phyloP scores from a whole-genome alignment of 1,140 invertebrate genomes.

The Drosophila triauraria region DNA sequence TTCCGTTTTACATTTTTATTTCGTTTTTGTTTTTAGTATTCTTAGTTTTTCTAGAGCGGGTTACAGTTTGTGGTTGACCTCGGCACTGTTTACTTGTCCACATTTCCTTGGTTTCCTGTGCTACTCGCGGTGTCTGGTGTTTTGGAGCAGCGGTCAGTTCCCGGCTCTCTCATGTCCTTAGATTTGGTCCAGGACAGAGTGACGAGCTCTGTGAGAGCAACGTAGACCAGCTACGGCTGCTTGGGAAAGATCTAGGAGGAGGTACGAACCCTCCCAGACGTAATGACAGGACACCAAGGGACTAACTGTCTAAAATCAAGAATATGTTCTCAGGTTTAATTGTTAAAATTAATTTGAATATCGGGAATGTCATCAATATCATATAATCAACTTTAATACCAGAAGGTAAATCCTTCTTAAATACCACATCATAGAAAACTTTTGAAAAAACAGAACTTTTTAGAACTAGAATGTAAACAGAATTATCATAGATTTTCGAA shows the following conservation, averaged over 20 bases:
- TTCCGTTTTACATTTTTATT: constrained; percentile 17
- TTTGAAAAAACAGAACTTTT: no score
- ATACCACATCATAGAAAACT: no score
- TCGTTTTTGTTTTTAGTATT: constrained; percentile 7
- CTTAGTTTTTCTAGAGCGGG: constrained; percentile 34
- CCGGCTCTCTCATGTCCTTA: constrained; percentile 2
- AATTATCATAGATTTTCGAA: background rate
- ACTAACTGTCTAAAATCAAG: background rate
- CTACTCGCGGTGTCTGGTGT: constrained; percentile 12
- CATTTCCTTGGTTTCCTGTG: constrained; percentile 17
- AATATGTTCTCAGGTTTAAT: background rate
- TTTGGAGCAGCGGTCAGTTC: constrained; percentile 24
- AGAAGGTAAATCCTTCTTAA: background rate
- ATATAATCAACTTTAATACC: no score
- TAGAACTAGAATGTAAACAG: no score
- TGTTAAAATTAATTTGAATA: background rate
- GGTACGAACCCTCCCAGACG: background rate
- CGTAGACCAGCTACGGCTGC: constrained; percentile 48
- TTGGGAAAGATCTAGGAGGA: background rate
- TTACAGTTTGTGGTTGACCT: constrained; percentile 34
- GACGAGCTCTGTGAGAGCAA: background rate
- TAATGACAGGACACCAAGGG: background rate
- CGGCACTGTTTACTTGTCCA: constrained; percentile 30
- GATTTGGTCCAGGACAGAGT: constrained; percentile 2
- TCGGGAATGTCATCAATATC: no score